Evolutionary conservation across 2,113 vertebrate species (phyloP), one percentile per base, ranked within the genome.

Genomic region (Pandion haliaetus): DNA sequence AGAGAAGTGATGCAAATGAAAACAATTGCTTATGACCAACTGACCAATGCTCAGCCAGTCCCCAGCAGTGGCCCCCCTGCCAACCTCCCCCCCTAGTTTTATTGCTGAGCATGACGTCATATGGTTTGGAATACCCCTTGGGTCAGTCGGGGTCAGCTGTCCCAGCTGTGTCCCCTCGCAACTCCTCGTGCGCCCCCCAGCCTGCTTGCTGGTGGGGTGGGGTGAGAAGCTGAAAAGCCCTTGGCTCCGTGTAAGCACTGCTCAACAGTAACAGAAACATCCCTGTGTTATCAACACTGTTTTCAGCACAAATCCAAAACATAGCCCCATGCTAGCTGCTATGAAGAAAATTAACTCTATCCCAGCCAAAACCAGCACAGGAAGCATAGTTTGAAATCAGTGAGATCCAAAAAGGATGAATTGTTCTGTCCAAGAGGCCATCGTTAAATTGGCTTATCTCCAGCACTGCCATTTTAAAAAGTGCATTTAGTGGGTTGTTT

Each of bases 141-240:
- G 49, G 49, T 80, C 42, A 52, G 2, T 9, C 17, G 16, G 34
- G 36, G 17, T 73, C 42, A 28, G 9, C 54, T 79, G 11, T 63
- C 69, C 57, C 10, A 11, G 18, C 50, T 42, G 18, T 36, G 18
- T 86, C 16, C 10, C 31, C 5, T 72, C 50, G 38, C 14, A 54
- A 9, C 11, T 55, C 8, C n/a, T 63, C 42, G 23, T 59, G 62
- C 8, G n/a, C 17, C 17, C 28, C 15, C 6, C 14, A 44, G 24
- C 28, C 9, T 55, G 3, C 29, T 67, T 3, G 1, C 13, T 28
- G 36, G 3, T n/a, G 20, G 15, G 3, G 6, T 62, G 29, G 12
- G 6, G 7, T 29, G 55, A 65, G 57, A 34, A 38, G 50, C 31
- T 44, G 44, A 59, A 74, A 26, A 65, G 26, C 23, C 44, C 49